Evolutionary conservation across 2,888 invertebrate species (phyloP).

Genomic region (Camptogramma bilineatum): DNA sequence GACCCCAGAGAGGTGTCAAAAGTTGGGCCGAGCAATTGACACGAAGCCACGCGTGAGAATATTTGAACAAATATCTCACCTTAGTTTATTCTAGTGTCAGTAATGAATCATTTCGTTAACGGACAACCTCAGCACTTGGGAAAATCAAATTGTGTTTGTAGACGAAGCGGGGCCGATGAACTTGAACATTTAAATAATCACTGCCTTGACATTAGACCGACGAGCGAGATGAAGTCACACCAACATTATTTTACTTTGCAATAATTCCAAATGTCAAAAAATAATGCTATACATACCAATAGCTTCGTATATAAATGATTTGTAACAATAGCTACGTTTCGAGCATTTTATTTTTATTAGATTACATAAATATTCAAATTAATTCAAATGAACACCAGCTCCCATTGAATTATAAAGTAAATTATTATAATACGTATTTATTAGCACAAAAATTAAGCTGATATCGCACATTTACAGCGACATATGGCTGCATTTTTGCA

Average conservation of each 20-base stretch:
- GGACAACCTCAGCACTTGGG: conserved; percentile 72
- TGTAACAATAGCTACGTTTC: conserved; percentile 35
- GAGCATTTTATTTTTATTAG: conserved; percentile 22
- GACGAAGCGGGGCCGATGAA: conserved; percentile 61
- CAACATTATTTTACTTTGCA: conserved; percentile 25
- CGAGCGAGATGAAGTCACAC: conserved; percentile 33
- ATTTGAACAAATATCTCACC: conserved; percentile 80
- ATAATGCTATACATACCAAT: conserved; percentile 24
- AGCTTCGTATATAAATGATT: conserved; percentile 42
- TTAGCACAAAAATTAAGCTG: conserved; percentile 30
- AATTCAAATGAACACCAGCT: conserved; percentile 40
- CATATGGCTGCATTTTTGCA: conserved; percentile 34
- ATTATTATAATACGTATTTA: conserved; percentile 35
- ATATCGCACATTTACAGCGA: conserved; percentile 32
- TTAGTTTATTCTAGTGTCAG: conserved; percentile 77
- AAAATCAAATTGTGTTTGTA: conserved; percentile 67
- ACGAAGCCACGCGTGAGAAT: conserved; percentile 80
- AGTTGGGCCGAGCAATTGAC: conserved; percentile 75
- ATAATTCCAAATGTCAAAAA: conserved; percentile 10
- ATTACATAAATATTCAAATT: conserved; percentile 45
- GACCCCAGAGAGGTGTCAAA: conserved; percentile 80
- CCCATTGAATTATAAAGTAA: conserved; percentile 29
- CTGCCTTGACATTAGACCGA: conserved; percentile 51
- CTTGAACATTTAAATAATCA: conserved; percentile 68
- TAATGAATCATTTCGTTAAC: conserved; percentile 83